Conservation (phyloP, 2,113 vertebrate species). For the Amblyornis subalaris region DNA sequence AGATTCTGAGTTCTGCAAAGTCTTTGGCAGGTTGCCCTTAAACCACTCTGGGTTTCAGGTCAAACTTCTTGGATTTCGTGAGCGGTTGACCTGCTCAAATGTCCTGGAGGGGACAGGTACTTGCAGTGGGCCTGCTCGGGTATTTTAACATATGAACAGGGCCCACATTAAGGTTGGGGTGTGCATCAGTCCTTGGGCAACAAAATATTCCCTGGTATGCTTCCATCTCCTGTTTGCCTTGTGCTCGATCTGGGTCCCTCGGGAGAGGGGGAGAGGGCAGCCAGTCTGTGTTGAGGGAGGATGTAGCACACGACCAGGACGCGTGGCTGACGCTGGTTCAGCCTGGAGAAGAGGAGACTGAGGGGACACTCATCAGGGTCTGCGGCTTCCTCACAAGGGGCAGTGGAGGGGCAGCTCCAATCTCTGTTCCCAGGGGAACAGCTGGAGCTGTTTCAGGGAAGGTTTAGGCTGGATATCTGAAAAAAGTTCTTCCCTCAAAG, state of each 20-base stretch:
- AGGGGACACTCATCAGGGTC: not conserved
- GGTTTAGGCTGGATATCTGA: not conserved
- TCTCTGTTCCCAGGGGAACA: not conserved
- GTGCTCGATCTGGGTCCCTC: not conserved
- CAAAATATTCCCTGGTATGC: not conserved
- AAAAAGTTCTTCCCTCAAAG: not conserved
- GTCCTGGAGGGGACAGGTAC: not conserved
- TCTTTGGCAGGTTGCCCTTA: not conserved
- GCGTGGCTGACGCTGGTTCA: not conserved
- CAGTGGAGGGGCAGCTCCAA: rapidly evolving
- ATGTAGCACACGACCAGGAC: not conserved
- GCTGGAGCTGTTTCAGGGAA: not conserved
- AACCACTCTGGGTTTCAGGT: not conserved
- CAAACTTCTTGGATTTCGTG: not conserved
- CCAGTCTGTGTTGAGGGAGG: not conserved
- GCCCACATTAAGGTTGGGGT: not conserved
- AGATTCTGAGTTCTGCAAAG: not conserved
- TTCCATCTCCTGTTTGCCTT: not conserved
- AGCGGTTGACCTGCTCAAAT: not conserved
- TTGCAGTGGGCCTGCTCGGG: not conserved
- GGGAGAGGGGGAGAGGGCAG: not conserved
- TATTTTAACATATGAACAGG: not conserved
- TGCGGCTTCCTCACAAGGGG: not conserved
- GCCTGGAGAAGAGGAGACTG: not conserved
- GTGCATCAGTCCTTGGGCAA: not conserved